phyloP scores from a whole-genome alignment of 2,888 invertebrate species.

The Holacanthella duospinosa region DNA sequence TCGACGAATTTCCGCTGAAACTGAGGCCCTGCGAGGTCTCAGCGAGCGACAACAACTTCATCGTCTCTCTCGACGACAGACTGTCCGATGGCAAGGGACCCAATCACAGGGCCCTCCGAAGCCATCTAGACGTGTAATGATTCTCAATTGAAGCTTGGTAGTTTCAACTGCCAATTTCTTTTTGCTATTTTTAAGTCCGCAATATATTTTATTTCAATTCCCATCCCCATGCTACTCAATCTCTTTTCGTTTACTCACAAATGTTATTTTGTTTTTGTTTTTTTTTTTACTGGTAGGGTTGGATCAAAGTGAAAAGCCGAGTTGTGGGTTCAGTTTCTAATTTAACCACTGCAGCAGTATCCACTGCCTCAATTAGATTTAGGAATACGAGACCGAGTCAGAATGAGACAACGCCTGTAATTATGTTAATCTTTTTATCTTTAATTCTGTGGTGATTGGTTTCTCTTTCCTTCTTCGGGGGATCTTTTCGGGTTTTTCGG shows the following conservation, averaged over 20 bases:
- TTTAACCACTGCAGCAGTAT: neutral
- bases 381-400: neutral
- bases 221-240: neutral
- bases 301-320: neutral
- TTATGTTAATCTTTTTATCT: constrained; percentile 20
- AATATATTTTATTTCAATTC: no score
- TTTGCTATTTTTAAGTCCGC: no score
- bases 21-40: no score
- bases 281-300: constrained; percentile 5
- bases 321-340: neutral
- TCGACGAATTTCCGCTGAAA: neutral
- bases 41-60: neutral
- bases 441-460: neutral
- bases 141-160: no score
- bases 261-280: neutral
- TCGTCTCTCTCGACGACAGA: constrained; percentile 33
- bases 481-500: constrained; percentile 1
- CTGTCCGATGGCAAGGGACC: constrained; percentile 30
- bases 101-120: neutral
- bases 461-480: neutral
- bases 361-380: neutral
- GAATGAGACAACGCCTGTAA: constrained; percentile 35
- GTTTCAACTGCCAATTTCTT: no score
- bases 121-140: constrained; percentile 32
- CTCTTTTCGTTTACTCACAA: neutral